Conservation (phyloP, 1,140 invertebrate species). For the Teleopsis dalmanni region DNA sequence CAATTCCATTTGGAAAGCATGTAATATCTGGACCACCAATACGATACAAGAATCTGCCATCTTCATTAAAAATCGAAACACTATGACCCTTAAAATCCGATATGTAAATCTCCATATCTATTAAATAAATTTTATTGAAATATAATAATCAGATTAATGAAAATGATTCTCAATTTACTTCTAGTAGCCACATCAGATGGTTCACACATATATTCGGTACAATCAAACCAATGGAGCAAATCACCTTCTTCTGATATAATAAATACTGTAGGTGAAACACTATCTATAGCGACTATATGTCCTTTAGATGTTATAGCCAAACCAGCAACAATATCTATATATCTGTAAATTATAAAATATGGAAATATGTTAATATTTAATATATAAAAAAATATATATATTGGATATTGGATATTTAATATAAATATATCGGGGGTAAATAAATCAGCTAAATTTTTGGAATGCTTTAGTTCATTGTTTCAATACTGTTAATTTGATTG, state of each 20-base stretch:
- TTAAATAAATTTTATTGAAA: constrained; percentile 17
- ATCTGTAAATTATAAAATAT: no score
- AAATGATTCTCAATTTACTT: constrained; percentile 51
- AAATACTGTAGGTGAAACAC: constrained; percentile 94
- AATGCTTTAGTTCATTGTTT: no score
- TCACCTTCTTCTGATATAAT: constrained; percentile 85
- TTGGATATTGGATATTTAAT: no score
- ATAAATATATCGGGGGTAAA: no score
- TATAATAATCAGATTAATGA: neutral
- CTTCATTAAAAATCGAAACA: constrained; percentile 90
- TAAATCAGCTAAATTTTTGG: no score
- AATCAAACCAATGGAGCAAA: constrained; percentile 90
- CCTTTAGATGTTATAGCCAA: constrained; percentile 83
- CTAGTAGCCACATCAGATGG: constrained; percentile 95
- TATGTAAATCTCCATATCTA: constrained; percentile 91
- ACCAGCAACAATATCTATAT: constrained; percentile 96
- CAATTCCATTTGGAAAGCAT: constrained; percentile 95
- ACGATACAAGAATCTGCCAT: constrained; percentile 80
- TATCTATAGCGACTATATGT: constrained; percentile 94
- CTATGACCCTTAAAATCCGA: constrained; percentile 98
- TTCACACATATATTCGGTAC: constrained; percentile 93
- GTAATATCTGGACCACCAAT: constrained; percentile 93
- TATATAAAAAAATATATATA: no score
- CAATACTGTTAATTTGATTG: no score
- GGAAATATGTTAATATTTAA: neutral